These are phyloP conservation scores for Anser cygnoides DNA, from an alignment of 2,113 vertebrate genomes.

Conservation along the genomic window DNA sequence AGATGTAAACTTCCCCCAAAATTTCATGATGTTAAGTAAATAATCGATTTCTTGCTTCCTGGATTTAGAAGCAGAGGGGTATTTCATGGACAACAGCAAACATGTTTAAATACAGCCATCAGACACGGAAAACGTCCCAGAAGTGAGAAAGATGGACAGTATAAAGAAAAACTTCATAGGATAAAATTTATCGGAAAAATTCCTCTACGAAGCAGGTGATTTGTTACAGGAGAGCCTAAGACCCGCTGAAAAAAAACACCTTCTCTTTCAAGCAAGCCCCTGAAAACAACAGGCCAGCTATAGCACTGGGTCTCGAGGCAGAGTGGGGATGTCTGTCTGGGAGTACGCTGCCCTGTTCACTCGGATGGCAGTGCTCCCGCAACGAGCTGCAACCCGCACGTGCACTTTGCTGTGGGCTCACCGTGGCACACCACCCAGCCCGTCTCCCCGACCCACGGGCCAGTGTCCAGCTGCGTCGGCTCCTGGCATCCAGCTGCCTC, in stretches of 20 bases:
- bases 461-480: accelerated
- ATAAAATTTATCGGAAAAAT: neutral
- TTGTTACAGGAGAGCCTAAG: neutral
- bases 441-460: accelerated
- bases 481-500: accelerated
- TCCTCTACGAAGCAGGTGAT: neutral
- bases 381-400: no score
- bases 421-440: no score
- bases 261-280: no score
- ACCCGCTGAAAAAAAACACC: neutral
- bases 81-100: neutral
- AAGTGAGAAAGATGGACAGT: accelerated
- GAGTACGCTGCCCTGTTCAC: neutral
- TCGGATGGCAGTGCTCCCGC: neutral
- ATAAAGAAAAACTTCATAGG: accelerated
- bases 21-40: neutral
- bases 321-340: accelerated
- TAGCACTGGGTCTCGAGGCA: accelerated
- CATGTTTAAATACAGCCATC: accelerated
- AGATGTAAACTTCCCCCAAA: accelerated
- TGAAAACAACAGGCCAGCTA: accelerated
- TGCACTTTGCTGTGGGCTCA: accelerated
- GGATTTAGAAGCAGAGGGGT: neutral
- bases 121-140: neutral
- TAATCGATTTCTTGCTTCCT: neutral